Base-by-base conservation (phyloP, 2,797 vertebrate genomes). In the Otus scops region DNA sequence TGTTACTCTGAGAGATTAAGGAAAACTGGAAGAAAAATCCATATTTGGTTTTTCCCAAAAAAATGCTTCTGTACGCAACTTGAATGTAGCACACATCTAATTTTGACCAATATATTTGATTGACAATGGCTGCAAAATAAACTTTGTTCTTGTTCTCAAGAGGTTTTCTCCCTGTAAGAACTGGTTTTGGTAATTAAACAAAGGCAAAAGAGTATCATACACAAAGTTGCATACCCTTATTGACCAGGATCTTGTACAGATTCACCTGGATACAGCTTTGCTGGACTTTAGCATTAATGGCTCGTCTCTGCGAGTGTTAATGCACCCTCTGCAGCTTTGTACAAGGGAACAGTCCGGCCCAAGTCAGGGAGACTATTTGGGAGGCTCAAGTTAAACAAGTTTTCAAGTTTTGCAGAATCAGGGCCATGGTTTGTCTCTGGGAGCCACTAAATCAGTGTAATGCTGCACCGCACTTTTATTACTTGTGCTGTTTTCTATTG, bases 81-180 rank as follows among this genome's bases (percentile, higher is more conserved):
- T 74, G 39, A 82, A 78, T 11, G 8, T 13, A 70, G 75, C 1
- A 0, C 47, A 34, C 57, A 80, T 61, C 53, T 89, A 32, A 61
- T 68, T 87, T 88, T 81, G 32, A 84, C 30, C 24, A 39, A 92
- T 88, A 71, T 45, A 83, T 54, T 89, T 88, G 85, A 88, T 54
- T 75, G 68, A 13, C 28, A 86, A 59, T 39, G 20, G 39, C 34
- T 89, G 47, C 24, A 93, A 93, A 93, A 93, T 39, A 89, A 95
- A 93, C 64, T 91, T 95, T 74, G 45, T 80, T 83, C 64, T 77
- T 64, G 10, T 70, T 91, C 95, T 91, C 90, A 50, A 85, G 83
- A 93, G 81, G 12, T 71, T 94, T 93, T 54, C 56, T 92, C 22
- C 18, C 24, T 67, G 22, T n/a, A 64, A 86, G 69, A 81, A 85